Conservation (phyloP, 2,797 vertebrate genomes). For the Crenichthys baileyi region DNA sequence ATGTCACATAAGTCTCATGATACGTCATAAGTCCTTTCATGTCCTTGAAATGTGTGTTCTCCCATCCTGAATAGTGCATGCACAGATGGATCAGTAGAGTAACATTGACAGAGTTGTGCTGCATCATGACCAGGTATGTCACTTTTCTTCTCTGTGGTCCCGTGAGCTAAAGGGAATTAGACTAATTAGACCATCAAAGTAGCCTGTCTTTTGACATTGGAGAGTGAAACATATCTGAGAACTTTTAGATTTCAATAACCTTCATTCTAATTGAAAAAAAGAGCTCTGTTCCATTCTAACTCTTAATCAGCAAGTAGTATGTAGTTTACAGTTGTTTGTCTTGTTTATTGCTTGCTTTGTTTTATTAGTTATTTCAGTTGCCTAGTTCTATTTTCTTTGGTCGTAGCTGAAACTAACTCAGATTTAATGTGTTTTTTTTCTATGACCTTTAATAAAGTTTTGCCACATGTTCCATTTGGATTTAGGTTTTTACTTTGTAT, state of each 20-base stretch:
- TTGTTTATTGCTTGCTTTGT: background rate
- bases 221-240: background rate
- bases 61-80: too few relatives aligned
- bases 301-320: background rate
- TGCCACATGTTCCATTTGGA: background rate
- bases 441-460: background rate
- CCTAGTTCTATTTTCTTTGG: background rate
- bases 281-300: background rate
- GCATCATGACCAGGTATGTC: background rate
- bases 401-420: background rate
- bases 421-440: background rate
- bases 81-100: too few relatives aligned
- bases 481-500: background rate
- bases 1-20: too few relatives aligned
- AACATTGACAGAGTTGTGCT: too few relatives aligned
- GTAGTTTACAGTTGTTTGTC: background rate
- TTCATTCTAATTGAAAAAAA: background rate
- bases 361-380: background rate
- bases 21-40: too few relatives aligned
- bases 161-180: background rate
- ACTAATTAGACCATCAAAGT: background rate
- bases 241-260: background rate
- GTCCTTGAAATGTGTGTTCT: too few relatives aligned
- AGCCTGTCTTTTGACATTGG: background rate
- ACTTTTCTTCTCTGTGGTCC: background rate